A percentile compares a stretch with the other conserved stretches of the same genome.
These are phyloP conservation scores for Callospermophilus lateralis DNA, from an alignment of 2,113 vertebrate species.

Conservation along the genomic window DNA sequence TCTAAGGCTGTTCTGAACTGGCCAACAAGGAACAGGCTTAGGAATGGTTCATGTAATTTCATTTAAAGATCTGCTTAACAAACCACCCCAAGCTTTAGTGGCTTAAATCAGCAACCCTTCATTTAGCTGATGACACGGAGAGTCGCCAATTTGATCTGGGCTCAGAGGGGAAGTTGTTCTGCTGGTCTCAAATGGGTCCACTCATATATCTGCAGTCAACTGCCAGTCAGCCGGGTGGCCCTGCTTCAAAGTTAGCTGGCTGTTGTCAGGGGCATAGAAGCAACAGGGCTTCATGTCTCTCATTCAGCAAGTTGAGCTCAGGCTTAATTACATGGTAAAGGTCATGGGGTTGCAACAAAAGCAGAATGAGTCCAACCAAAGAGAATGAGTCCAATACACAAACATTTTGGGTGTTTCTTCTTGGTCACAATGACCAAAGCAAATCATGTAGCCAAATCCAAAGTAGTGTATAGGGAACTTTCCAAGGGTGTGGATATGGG, in stretches of 20 bases:
- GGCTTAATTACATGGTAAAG: neutral
- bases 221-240: neutral
- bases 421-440: neutral
- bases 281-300: neutral
- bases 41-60: neutral
- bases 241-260: neutral
- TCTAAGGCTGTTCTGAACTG: neutral
- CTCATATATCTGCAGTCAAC: neutral
- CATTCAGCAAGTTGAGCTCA: neutral
- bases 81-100: neutral
- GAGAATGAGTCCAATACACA: neutral
- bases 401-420: neutral
- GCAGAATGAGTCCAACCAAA: neutral
- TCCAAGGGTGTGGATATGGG: neutral
- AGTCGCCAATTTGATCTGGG: neutral
- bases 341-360: neutral
- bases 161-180: neutral
- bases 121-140: neutral
- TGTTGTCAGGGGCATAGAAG: neutral
- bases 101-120: neutral
- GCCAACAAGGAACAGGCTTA: neutral
- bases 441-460: neutral
- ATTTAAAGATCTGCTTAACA: neutral
- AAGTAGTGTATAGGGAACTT: neutral
- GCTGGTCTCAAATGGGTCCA: neutral